Percentiles rank a stretch among this genome's conserved stretches.
phyloP scores from a whole-genome alignment of 2,888 invertebrate genomes.

The Alentia gelatinosa region DNA sequence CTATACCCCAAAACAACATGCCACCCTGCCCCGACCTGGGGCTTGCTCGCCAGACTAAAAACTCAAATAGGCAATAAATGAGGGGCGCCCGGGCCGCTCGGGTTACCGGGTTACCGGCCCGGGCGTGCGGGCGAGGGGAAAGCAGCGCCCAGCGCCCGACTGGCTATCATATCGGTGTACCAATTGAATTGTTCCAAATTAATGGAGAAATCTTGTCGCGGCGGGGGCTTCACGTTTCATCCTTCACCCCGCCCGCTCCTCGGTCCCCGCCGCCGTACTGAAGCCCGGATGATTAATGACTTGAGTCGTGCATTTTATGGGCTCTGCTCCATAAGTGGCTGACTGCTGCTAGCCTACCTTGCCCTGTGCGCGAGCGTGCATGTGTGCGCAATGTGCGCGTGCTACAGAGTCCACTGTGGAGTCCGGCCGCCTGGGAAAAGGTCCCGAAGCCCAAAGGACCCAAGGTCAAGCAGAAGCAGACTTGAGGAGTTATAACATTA shows the following conservation, averaged over 20 bases:
- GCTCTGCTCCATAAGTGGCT: too few species aligned
- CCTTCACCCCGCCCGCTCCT: too few species aligned
- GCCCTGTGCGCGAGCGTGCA: too few species aligned
- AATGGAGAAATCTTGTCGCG: slow-evolving; percentile 39
- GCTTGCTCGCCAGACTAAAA: not conserved
- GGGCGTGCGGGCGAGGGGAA: not conserved
- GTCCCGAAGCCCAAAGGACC: too few species aligned
- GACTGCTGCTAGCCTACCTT: too few species aligned
- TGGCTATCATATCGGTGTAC: not conserved
- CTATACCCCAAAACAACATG: too few species aligned
- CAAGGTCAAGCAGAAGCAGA: too few species aligned
- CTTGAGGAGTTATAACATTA: too few species aligned
- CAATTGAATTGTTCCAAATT: slow-evolving; percentile 43
- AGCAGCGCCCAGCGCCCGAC: not conserved
- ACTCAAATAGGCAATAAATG: slow-evolving; percentile 26
- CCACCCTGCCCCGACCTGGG: not conserved
- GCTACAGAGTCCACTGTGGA: too few species aligned
- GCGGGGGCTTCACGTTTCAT: slow-evolving; percentile 19
- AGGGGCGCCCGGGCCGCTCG: not conserved
- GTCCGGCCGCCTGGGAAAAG: too few species aligned
- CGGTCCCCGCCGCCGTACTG: too few species aligned
- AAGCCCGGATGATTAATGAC: slow-evolving; percentile 46
- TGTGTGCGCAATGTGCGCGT: too few species aligned
- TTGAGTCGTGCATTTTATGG: not conserved
- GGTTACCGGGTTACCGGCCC: not conserved